Base-by-base conservation (phyloP, 2,113 vertebrate species). In the Acinonyx jubatus region DNA sequence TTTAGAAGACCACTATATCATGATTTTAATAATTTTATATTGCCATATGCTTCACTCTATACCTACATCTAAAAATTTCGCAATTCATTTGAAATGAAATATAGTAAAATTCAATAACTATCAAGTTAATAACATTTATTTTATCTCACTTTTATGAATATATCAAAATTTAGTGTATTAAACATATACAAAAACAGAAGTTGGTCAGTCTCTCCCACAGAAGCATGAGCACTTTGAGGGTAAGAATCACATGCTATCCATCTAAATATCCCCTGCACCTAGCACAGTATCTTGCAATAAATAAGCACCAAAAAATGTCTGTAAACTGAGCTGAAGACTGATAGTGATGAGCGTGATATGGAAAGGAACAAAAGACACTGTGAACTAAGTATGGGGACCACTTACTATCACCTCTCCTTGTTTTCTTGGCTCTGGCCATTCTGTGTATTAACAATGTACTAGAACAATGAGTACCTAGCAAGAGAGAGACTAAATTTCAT, bases 11-110 rank as follows among this genome's bases (percentile, higher is more conserved):
- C 57, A 84, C 69, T 63, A 9, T 25, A 91, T 87, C 48, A 0
- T 94, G 93, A 97, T 96, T 83, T 96, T 76, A 45, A 18, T 76
- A 83, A 89, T 84, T 79, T 90, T 36, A 61, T n/a, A 91, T 10
- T 66, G 13, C 6, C n/a, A 27, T 65, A 6, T 50, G 18, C 29
- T 96, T 66, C 69, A 27, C 36, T 25, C 29, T 78, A 31, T 48
- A 73, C 11, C 21, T 76, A 71, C 71, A 61, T 55, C 85, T 31
- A 78, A 78, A 25, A 65, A 27, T n/a, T 68, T 13, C 86, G 41
- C 10, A 65, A 63, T 12, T 91, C 16, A 55, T 38, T 85, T 85
- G 66, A 88, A 92, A 83, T 33, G 25, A 48, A 11, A 90, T 82
- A 27, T 57, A 71, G 57, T 41, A 91, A 94, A 89, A 86, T 31